A percentile compares a stretch with the other conserved stretches of the same genome.
Conservation (phyloP, 2,113 vertebrate genomes). For the Eonycteris spelaea region DNA sequence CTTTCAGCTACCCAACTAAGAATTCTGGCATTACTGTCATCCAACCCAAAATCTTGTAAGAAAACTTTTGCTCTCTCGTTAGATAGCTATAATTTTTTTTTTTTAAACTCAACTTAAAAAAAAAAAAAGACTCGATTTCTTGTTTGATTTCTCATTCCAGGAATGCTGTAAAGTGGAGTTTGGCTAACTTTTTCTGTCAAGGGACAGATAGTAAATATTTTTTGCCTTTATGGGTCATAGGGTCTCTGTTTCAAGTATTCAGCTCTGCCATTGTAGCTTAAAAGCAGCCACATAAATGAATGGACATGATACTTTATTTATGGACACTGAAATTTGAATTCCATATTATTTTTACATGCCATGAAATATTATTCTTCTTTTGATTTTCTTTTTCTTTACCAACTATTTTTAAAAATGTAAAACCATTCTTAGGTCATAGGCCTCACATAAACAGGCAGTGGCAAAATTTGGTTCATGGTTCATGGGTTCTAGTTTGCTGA, state of each 20-base stretch:
- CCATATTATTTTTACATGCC: not conserved
- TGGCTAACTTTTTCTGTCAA: not conserved
- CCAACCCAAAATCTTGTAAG: not conserved
- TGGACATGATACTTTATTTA: not conserved
- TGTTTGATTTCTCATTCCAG: not conserved
- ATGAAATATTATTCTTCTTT: conserved; percentile 15
- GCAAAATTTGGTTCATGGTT: not conserved
- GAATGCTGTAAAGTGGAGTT: not conserved
- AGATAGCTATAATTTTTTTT: not conserved
- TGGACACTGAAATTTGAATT: not conserved
- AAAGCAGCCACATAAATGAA: not conserved
- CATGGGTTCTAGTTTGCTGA: not conserved
- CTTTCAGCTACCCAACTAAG: not conserved
- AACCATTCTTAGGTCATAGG: not conserved
- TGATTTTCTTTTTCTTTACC: not conserved
- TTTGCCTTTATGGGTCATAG: not conserved
- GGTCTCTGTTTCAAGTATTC: not conserved
- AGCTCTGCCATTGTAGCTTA: not conserved
- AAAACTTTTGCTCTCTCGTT: not conserved
- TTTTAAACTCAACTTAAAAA: too few species aligned
- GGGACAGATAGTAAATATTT: not conserved
- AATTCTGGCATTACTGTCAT: not conserved
- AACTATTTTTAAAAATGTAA: not conserved
- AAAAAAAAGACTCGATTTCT: not conserved
- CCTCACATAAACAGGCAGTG: not conserved